Percentiles rank a stretch among this genome's conserved stretches.
Evolutionary conservation across 2,797 vertebrate genomes (phyloP).

Genomic region (Benthosema pterotum): DNA sequence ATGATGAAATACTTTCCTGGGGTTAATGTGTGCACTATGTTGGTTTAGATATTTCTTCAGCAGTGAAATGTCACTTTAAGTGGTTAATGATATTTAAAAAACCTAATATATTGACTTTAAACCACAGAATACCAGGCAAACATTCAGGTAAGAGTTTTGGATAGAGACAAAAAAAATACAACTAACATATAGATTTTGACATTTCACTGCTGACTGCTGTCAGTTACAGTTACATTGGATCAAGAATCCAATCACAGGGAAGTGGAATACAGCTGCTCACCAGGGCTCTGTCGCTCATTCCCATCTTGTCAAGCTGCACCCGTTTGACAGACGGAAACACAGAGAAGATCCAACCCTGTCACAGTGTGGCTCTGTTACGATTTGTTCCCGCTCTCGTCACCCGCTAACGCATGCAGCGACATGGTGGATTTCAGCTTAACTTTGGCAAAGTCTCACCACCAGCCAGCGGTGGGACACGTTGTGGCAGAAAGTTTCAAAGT

Average conservation of each 20-base stretch:
- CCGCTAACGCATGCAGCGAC: neutral
- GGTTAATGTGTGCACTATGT: too few species aligned
- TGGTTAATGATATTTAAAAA: too few species aligned
- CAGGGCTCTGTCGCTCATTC: slow-evolving; percentile 51
- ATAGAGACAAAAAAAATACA: too few species aligned
- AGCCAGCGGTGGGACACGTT: neutral
- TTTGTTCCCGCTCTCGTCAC: slow-evolving; percentile 7
- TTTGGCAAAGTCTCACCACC: neutral
- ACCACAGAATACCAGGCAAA: too few species aligned
- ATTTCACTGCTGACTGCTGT: slow-evolving; percentile 33
- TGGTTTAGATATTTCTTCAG: too few species aligned
- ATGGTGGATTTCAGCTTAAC: neutral
- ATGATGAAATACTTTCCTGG: too few species aligned
- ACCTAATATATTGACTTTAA: too few species aligned
- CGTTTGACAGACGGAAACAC: slow-evolving; percentile 23
- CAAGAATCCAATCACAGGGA: slow-evolving; percentile 36
- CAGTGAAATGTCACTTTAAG: too few species aligned
- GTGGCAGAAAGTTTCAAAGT: neutral
- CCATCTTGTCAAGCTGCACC: slow-evolving; percentile 42
- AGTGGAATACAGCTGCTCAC: slow-evolving; percentile 36
- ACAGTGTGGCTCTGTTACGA: slow-evolving; percentile 19
- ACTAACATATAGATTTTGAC: slow-evolving; percentile 11
- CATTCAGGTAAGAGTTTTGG: too few species aligned
- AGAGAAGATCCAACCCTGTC: slow-evolving; percentile 32
- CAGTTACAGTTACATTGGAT: slow-evolving; percentile 44